phyloP scores from a whole-genome alignment of 2,113 vertebrate genomes.

The Microtus pennsylvanicus region DNA sequence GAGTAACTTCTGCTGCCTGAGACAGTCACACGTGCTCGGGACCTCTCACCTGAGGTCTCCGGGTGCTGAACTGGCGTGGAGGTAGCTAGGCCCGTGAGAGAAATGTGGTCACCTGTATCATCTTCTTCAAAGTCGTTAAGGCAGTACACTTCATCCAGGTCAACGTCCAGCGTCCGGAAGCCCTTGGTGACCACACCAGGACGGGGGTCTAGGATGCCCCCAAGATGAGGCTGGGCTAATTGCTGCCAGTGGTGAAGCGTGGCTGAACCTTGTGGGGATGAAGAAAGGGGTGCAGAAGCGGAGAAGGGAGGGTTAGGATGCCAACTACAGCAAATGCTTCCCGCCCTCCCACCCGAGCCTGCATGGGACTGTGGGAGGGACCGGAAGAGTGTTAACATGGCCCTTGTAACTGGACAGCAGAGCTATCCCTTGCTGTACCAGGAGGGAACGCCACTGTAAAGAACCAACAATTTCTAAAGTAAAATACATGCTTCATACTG shows the following conservation, averaged over 20 bases:
- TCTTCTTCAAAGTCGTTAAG: constrained; percentile 98
- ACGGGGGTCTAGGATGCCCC: constrained; percentile 95
- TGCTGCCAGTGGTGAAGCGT: constrained; percentile 99
- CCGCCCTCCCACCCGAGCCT: background rate
- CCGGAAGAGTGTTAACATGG: rapidly evolving
- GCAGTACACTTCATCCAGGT: constrained; percentile 95
- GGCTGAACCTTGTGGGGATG: constrained; percentile 91
- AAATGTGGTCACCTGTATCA: constrained; percentile 91
- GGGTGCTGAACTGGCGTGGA: constrained; percentile 88
- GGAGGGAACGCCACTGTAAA: background rate
- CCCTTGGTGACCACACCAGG: constrained; percentile 98
- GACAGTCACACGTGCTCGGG: constrained; percentile 89
- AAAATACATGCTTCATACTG: background rate
- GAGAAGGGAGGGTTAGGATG: background rate
- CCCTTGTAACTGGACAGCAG: background rate
- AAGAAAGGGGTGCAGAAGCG: background rate
- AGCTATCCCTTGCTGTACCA: background rate
- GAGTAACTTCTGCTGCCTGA: constrained; percentile 89
- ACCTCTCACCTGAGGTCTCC: constrained; percentile 92
- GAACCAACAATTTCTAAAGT: background rate
- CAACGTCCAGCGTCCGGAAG: constrained; percentile 94
- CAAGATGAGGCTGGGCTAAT: constrained; percentile 97
- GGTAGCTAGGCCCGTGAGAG: constrained; percentile 91
- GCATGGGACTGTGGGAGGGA: background rate
- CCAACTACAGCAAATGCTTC: rapidly evolving